Conservation (phyloP, 2,113 vertebrate species). For the Stercorarius parasiticus region DNA sequence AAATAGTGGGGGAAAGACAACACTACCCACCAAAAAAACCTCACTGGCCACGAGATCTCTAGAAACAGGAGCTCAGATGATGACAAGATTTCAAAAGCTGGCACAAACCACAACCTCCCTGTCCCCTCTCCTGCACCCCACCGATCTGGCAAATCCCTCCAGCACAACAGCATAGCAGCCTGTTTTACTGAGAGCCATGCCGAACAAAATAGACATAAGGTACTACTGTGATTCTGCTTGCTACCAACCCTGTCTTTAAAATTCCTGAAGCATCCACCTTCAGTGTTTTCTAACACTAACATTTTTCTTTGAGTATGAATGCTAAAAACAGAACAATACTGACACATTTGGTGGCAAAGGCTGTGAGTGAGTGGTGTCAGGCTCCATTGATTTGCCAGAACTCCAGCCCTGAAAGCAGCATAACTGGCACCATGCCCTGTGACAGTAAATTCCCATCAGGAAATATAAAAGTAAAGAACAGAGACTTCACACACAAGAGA, state of each 20-base stretch:
- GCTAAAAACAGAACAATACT: neutral
- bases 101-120: neutral
- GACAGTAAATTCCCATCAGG: neutral
- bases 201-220: neutral
- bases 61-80: neutral
- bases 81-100: neutral
- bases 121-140: neutral
- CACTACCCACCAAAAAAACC: neutral
- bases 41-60: neutral
- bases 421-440: neutral
- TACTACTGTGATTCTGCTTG: neutral
- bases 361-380: neutral
- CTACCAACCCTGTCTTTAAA: neutral
- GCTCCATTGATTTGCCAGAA: neutral
- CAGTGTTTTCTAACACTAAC: neutral
- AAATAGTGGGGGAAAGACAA: neutral
- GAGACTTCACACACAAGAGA: neutral
- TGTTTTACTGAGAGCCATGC: neutral
- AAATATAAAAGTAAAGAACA: neutral
- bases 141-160: neutral
- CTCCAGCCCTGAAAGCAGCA: neutral
- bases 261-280: neutral
- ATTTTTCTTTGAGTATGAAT: neutral
- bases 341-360: neutral
- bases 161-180: neutral